Conservation (phyloP, 2,113 vertebrate genomes). For the Erinaceus europaeus region DNA sequence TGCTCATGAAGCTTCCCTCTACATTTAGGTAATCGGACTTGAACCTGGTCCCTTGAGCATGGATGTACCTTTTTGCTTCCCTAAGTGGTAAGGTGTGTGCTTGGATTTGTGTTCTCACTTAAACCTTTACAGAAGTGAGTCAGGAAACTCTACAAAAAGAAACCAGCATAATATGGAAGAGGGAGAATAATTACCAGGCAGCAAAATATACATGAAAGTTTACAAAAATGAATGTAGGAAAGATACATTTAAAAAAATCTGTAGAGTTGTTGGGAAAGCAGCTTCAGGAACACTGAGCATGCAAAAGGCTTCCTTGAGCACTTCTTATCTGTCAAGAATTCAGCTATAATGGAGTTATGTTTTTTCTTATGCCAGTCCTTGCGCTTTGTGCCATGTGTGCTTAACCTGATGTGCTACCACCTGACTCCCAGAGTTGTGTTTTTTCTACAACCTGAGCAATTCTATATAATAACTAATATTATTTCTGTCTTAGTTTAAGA, state of each 20-base stretch:
- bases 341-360: neutral
- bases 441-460: neutral
- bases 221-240: neutral
- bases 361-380: too few species aligned
- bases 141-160: slow-evolving; percentile 17
- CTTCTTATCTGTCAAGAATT: neutral
- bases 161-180: neutral
- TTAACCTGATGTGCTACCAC: too few species aligned
- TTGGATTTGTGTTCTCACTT: neutral
- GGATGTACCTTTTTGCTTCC: neutral
- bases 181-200: neutral
- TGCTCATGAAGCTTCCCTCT: too few species aligned
- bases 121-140: neutral
- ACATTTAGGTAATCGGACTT: too few species aligned
- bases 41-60: too few species aligned
- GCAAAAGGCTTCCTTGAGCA: neutral
- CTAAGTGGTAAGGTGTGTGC: neutral
- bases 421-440: too few species aligned
- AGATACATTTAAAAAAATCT: neutral
- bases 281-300: neutral
- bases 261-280: neutral
- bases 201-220: neutral
- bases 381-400: too few species aligned
- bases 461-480: neutral
- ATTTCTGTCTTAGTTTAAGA: slow-evolving; percentile 22